These are phyloP conservation scores for Ptycholaimellus sp. DNA, from an alignment of 2,888 invertebrate species.

Conservation along the genomic window DNA sequence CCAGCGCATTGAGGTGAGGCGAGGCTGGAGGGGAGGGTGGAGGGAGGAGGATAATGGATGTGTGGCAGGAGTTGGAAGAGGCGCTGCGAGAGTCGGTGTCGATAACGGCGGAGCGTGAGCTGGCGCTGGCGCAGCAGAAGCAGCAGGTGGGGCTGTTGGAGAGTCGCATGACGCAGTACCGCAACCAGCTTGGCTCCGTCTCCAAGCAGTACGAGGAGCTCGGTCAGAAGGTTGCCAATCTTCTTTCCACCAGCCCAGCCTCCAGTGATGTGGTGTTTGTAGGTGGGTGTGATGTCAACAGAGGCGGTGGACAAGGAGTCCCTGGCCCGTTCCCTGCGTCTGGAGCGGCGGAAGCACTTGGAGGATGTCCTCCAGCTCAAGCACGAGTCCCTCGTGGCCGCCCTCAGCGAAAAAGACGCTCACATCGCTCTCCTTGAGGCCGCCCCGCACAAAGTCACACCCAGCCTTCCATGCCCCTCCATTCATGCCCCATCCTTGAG, in stretches of 20 bases:
- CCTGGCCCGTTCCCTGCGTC: slow-evolving; percentile 37
- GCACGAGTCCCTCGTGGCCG: slow-evolving; percentile 59
- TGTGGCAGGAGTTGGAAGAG: slow-evolving; percentile 56
- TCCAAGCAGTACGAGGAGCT: slow-evolving; percentile 43
- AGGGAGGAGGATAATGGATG: too few species aligned
- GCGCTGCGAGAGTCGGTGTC: slow-evolving; percentile 52
- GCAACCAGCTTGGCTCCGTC: slow-evolving; percentile 43
- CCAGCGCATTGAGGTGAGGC: too few species aligned
- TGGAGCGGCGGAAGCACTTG: slow-evolving; percentile 43
- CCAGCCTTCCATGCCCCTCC: too few species aligned
- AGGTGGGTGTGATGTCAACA: too few species aligned
- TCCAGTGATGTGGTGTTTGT: too few species aligned
- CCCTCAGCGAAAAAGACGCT: slow-evolving; percentile 64
- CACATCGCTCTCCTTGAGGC: slow-evolving; percentile 57
- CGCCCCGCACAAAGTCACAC: slow-evolving; percentile 39
- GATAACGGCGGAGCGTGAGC: slow-evolving; percentile 34
- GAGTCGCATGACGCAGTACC: slow-evolving; percentile 37
- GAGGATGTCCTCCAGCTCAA: slow-evolving; percentile 53
- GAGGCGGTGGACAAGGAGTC: slow-evolving; percentile 41
- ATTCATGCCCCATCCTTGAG: too few species aligned
- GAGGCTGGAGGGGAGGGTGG: too few species aligned
- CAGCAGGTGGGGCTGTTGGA: slow-evolving; percentile 10
- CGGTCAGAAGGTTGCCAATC: slow-evolving; percentile 20
- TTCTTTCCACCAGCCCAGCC: not conserved
- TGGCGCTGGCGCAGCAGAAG: slow-evolving; percentile 31